These are phyloP conservation scores for Corapipo altera DNA, from an alignment of 2,113 vertebrate species.

Conservation along the genomic window DNA sequence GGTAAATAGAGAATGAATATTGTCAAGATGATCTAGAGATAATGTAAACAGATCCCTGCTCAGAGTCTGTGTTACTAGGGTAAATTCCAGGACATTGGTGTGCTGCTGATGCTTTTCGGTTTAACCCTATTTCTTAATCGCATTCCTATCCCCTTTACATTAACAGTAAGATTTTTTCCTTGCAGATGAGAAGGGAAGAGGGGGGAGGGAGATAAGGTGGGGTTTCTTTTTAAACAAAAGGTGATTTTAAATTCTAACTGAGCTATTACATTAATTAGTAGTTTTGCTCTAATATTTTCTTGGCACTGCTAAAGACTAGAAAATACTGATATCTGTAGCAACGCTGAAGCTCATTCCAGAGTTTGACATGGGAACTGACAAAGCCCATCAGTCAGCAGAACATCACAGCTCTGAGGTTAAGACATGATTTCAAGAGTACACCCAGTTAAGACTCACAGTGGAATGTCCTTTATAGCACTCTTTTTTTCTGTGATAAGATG, in stretches of 20 bases:
- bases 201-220: not conserved
- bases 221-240: conserved; percentile 29
- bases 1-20: conserved; percentile 98
- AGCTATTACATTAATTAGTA: conserved; percentile 70
- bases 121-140: conserved; percentile 71
- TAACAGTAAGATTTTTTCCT: conserved; percentile 35
- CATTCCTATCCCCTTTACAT: conserved; percentile 34
- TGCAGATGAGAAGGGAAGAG: conserved; percentile 24
- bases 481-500: not conserved
- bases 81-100: conserved; percentile 83
- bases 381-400: conserved; percentile 59
- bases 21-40: conserved; percentile 87
- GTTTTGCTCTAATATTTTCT: conserved; percentile 52
- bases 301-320: conserved; percentile 8
- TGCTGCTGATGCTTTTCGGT: conserved; percentile 62
- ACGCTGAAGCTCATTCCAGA: conserved; percentile 29
- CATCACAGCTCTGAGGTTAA: conserved; percentile 35
- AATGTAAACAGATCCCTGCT: conserved; percentile 88
- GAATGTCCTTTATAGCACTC: conserved; percentile 1
- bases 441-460: not conserved
- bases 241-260: conserved; percentile 57
- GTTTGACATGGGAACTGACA: conserved; percentile 48
- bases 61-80: conserved; percentile 75
- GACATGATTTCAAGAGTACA: conserved; percentile 8
- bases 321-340: conserved; percentile 51